Evolutionary conservation across 2,113 vertebrate species (phyloP), one percentile per base, ranked within the genome.

Genomic region (Camelus bactrianus): DNA sequence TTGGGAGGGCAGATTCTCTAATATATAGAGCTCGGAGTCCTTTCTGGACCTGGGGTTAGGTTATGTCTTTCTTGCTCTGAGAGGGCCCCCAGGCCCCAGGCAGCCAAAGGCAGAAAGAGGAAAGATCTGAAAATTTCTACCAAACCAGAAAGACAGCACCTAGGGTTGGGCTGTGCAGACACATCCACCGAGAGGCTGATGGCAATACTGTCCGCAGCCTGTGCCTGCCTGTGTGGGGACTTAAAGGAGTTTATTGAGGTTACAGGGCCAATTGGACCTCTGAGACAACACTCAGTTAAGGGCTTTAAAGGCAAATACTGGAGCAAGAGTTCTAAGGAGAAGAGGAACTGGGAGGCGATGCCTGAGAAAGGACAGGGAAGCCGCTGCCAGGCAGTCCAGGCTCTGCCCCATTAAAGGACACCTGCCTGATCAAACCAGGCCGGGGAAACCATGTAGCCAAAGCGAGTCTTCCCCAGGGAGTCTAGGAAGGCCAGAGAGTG

Each of bases 201-300:
- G 77, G 69, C 65, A 82, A 28, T 65, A 30, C 38, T 32, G 19
- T 58, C 69, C 79, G 80, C 50, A 82, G 81, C 16, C 91, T 89
- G 30, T 67, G 54, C 85, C 52, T 38, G 64, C 69, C 85, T 82
- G 4, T 48, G 17, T 9, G 64, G 89, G 89, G 54, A 94, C 94
- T 77, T 97, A 91, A 93, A 62, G 28, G 88, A 35, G 35, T 32
- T 93, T 94, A 76, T 54, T 90, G 90, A 96, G 83, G n/a, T 77
- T 88, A 58, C 91, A 92, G 96, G 64, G 82, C 67, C 96, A 94
- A 97, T 96, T 86, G 95, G 38, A 62, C 94, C 52, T 72, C 86
- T 70, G 46, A 96, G 65, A 94, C 60, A 58, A 95, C 32, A 81
- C 80, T 91, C 96, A 96, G 92, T 93, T 93, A 91, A 95, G 73